Evolutionary conservation across 1,140 invertebrate genomes (phyloP).

Genomic region (Eufriesea mexicana): DNA sequence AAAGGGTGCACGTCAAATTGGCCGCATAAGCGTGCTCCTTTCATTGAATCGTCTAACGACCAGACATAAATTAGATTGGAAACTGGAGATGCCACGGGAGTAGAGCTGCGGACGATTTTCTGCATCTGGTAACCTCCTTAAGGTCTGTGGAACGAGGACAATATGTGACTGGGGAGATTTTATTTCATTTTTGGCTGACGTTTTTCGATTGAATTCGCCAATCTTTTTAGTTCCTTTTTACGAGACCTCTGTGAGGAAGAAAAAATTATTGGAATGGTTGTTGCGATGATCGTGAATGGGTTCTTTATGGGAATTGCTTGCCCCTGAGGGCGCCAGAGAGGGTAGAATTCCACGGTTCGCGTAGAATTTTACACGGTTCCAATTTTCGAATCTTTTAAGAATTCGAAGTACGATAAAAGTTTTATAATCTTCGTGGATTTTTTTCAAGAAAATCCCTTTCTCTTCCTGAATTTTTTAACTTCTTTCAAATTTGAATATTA

Average conservation of each 20-base stretch:
- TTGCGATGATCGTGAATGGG: neutral
- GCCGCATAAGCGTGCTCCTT: conserved; percentile 51
- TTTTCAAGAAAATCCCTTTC: neutral
- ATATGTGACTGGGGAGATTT: neutral
- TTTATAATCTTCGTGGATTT: too few relatives aligned
- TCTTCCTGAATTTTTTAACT: neutral
- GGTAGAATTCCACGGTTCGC: neutral
- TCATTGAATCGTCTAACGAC: conserved; percentile 61
- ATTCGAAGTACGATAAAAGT: too few relatives aligned
- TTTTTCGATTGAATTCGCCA: conserved; percentile 3
- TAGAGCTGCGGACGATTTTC: conserved; percentile 33
- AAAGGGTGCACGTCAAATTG: conserved; percentile 57
- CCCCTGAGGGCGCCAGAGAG: neutral
- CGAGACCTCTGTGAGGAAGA: neutral
- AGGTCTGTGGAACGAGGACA: neutral
- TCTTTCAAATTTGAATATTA: neutral
- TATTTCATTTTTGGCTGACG: conserved; percentile 4
- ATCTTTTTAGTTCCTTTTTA: neutral
- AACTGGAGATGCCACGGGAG: conserved; percentile 20
- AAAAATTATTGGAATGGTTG: neutral
- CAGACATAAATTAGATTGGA: conserved; percentile 70
- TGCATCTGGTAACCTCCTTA: conserved; percentile 12
- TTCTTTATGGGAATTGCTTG: conserved; percentile 7
- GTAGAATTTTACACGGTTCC: neutral
- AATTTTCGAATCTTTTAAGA: neutral